Percentiles rank a stretch among this genome's conserved stretches.
Conservation (phyloP, 2,888 invertebrate species). For the Phaonia tiefii region DNA sequence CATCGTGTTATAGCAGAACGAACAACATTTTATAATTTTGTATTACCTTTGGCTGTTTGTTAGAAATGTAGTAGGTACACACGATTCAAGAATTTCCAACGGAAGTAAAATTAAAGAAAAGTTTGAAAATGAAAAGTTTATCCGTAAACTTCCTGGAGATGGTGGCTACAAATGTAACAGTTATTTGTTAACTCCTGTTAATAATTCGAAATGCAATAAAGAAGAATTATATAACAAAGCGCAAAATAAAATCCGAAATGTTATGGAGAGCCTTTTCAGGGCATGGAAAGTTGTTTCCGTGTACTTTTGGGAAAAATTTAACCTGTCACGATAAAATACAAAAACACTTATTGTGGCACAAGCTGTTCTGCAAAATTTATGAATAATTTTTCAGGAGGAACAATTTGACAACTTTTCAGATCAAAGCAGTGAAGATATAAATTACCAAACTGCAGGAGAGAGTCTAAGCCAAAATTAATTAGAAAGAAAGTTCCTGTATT, state of each 20-base stretch:
- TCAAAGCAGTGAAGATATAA: no score
- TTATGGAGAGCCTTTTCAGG: constrained; percentile 31
- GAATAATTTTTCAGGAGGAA: no score
- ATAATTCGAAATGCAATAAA: constrained; percentile 5
- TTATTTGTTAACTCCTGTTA: constrained; percentile 37
- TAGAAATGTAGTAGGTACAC: no score
- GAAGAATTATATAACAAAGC: constrained; percentile 38
- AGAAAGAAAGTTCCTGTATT: no score
- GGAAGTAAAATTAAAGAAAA: constrained; percentile 35
- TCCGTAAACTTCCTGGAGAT: constrained; percentile 35
- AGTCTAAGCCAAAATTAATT: no score
- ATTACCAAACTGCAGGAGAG: no score
- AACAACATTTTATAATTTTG: no score
- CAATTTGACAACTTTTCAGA: no score
- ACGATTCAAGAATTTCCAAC: no score
- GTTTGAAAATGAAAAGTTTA: constrained; percentile 32
- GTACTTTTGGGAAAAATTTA: constrained; percentile 36
- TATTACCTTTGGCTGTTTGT: no score
- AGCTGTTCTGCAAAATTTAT: constrained; percentile 52
- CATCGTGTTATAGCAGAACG: no score
- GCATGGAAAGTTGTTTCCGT: constrained; percentile 31
- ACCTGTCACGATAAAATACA: constrained; percentile 18
- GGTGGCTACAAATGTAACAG: constrained; percentile 37
- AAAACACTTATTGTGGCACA: constrained; percentile 41
- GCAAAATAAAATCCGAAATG: constrained; percentile 29